Base-by-base conservation (phyloP, 2,888 invertebrate genomes). In the Phalangium opilio region DNA sequence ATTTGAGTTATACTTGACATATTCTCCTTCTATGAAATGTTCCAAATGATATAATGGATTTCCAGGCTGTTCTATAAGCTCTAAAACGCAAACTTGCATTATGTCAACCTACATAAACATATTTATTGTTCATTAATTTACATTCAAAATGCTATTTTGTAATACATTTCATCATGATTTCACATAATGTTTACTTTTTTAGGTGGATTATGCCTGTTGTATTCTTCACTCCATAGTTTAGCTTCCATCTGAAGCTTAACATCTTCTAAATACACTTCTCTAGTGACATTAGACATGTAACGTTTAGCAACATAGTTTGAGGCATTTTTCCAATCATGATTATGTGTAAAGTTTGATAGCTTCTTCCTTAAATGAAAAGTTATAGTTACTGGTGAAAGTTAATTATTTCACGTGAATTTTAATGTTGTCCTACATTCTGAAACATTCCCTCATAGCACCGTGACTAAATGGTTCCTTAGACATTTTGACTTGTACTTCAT, bases 181-280 rank as follows among this genome's bases (percentile, higher is more conserved):
- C n/a, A n/a, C n/a, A n/a, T n/a, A n/a, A n/a, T n/a, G n/a, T n/a
- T 21, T 54, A 70, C 72, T 64, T 74, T 73, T 58, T 74, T 74
- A 7, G 74, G 74, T 36, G 74, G 74, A 57, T 73, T 72, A 56
- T 73, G 72, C 39, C 73, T 59, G 58, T 73, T 73, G 63, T 66
- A 74, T 57, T 74, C 73, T 58, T 73, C 73, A 10, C 71, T 72
- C 74, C 74, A 74, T 39, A 74, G 61, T 57, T 74, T 74, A 21
- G 73, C 72, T 60, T 74, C 73, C 72, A 73, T 73, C 62, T 74
- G 74, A n/a, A 74, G 63, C 49, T 65, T 65, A 32, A 74, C 73
- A 60, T 74, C 74, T 50, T 72, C 70, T 61, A 73, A 72, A 56
- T 73, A 70, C 2, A 70, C 69, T 14, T 66, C 60, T 17, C 69